Conservation (phyloP, 2,113 vertebrate species). For the Nesogale talazaci region DNA sequence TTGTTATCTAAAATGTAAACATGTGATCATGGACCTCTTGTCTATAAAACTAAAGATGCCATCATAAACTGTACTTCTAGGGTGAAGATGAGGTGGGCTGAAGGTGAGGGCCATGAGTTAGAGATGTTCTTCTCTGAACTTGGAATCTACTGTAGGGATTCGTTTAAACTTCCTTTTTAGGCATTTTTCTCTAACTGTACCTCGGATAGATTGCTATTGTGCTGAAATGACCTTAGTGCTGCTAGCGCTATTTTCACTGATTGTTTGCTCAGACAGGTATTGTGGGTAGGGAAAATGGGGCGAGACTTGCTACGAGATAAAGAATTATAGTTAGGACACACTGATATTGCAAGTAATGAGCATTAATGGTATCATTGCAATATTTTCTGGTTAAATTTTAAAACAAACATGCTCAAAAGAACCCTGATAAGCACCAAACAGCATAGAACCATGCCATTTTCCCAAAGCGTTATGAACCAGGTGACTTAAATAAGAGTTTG, state of each 20-base stretch:
- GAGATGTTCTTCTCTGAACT: neutral
- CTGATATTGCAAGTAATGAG: neutral
- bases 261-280: neutral
- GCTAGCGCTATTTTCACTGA: neutral
- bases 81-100: too few relatives aligned
- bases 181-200: neutral
- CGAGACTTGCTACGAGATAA: neutral
- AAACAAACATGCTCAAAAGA: neutral
- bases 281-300: too few relatives aligned
- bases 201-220: neutral
- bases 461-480: neutral
- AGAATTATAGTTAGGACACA: neutral
- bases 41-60: neutral
- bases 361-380: neutral
- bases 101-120: too few relatives aligned
- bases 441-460: neutral
- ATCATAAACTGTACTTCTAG: neutral
- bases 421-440: neutral
- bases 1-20: neutral
- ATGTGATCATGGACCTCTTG: neutral
- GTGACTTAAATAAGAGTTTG: neutral
- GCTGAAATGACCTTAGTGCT: neutral
- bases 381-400: slow-evolving; percentile 22
- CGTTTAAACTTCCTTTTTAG: neutral
- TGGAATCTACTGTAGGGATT: neutral